These are phyloP conservation scores for Hystrix cristata DNA, from an alignment of 2,113 vertebrate species.

Conservation along the genomic window DNA sequence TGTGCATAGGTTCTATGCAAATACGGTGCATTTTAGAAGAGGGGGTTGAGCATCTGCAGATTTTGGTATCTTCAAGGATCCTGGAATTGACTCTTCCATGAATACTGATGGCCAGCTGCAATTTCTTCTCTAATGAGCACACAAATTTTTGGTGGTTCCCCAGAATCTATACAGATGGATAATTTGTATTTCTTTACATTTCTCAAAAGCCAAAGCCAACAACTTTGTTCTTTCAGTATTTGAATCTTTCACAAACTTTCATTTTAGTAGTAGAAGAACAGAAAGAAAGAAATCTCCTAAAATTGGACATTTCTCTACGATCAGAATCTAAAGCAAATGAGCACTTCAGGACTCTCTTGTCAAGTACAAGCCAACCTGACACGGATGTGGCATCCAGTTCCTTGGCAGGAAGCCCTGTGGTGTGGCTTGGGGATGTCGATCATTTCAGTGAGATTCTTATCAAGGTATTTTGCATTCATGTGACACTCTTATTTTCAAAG, in stretches of 20 bases:
- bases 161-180: neutral
- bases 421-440: neutral
- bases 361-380: neutral
- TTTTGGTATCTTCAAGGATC: neutral
- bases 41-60: neutral
- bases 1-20: neutral
- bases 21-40: neutral
- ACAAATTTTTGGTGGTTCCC: neutral
- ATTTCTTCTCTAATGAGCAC: neutral
- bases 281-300: neutral
- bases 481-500: slow-evolving; percentile 52
- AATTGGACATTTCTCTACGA: neutral
- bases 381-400: fast-evolving
- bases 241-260: neutral
- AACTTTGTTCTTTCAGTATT: neutral
- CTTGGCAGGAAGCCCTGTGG: neutral
- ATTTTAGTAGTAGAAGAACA: neutral
- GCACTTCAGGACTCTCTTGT: neutral
- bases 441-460: neutral
- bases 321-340: neutral
- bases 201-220: neutral
- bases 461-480: slow-evolving; percentile 2
- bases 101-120: neutral
- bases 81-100: neutral
- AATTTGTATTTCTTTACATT: neutral